Conservation (phyloP, 2,797 vertebrate genomes). For the Protonibea diacanthus region DNA sequence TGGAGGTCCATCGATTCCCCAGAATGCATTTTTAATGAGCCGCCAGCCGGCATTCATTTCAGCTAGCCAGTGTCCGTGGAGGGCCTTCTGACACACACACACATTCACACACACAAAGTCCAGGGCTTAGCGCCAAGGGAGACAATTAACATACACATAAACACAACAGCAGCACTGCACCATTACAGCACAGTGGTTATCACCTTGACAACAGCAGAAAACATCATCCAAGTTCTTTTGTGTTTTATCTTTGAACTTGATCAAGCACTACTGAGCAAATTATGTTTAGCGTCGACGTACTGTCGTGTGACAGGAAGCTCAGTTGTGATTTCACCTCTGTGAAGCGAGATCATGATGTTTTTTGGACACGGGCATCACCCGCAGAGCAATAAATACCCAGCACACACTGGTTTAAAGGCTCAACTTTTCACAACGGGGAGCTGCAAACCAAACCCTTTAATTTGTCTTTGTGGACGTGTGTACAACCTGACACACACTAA, state of each 20-base stretch:
- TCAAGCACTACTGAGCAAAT: neutral
- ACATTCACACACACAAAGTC: conserved; percentile 33
- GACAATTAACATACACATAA: conserved; percentile 83
- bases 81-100: conserved; percentile 60
- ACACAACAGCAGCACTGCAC: conserved; percentile 62
- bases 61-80: conserved; percentile 84
- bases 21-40: conserved; percentile 87
- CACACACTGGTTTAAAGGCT: conserved; percentile 10
- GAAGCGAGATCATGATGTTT: neutral
- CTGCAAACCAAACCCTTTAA: conserved; percentile 2
- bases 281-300: neutral
- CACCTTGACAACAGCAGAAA: conserved; percentile 59
- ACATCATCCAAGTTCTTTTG: conserved; percentile 32
- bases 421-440: neutral
- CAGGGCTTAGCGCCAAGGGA: conserved; percentile 72
- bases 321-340: conserved; percentile 5
- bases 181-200: conserved; percentile 37
- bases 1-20: conserved; percentile 85
- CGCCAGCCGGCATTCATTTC: conserved; percentile 81
- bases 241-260: conserved; percentile 12
- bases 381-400: neutral
- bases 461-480: conserved; percentile 2
- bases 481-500: conserved; percentile 7
- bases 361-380: neutral
- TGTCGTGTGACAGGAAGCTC: conserved; percentile 4